These are phyloP conservation scores for Apodemus speciosus DNA, from an alignment of 2,113 vertebrate genomes.

Conservation along the genomic window DNA sequence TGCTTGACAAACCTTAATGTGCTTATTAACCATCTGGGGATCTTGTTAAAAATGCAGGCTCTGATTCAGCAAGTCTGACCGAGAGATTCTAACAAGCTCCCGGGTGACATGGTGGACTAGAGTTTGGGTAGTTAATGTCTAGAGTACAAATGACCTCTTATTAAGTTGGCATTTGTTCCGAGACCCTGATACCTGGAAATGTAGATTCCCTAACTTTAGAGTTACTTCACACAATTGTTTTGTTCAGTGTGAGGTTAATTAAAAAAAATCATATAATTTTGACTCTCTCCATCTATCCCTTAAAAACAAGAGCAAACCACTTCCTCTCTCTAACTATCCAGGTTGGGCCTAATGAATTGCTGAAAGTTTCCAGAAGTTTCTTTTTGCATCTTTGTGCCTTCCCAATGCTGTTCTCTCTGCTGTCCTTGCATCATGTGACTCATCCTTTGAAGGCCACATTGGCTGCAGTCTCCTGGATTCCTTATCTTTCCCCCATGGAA, in stretches of 20 bases:
- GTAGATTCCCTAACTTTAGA: not conserved
- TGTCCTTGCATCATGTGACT: not conserved
- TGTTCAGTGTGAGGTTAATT: conserved; percentile 14
- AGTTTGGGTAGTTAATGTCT: not conserved
- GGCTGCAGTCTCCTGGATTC: not conserved
- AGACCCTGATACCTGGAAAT: conserved; percentile 11
- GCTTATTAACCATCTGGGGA: conserved; percentile 44
- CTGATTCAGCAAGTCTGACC: conserved; percentile 48
- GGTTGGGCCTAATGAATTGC: not conserved
- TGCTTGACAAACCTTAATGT: conserved; percentile 33
- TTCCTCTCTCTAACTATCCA: not conserved
- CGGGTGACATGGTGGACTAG: not conserved
- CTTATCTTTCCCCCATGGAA: not conserved
- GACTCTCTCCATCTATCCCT: not conserved
- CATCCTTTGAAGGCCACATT: conserved; percentile 17
- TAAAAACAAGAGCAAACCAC: not conserved
- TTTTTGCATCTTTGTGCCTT: not conserved
- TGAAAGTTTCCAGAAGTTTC: conserved; percentile 24
- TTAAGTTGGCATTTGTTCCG: conserved; percentile 48
- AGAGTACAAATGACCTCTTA: not conserved
- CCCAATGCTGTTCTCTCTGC: conserved; percentile 28
- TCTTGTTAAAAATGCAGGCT: conserved; percentile 63
- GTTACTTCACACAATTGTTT: conserved; percentile 19
- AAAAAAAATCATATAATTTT: not conserved
- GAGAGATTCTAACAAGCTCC: conserved; percentile 54